phyloP scores from a whole-genome alignment of 2,888 invertebrate genomes.

The Pecten maximus region DNA sequence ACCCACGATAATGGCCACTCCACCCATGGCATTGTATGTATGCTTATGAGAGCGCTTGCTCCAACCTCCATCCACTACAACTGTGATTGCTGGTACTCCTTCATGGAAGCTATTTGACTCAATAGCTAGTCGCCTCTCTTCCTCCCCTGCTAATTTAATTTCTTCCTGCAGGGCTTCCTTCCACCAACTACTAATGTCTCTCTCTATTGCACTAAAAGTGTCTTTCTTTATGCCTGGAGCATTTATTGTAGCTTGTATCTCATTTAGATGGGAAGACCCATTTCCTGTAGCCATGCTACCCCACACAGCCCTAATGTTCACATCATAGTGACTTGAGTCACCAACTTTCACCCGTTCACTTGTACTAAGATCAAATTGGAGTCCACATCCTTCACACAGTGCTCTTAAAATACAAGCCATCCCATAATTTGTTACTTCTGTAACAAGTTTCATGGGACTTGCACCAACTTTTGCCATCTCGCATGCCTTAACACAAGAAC shows the following conservation, averaged over 20 bases:
- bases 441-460: too few species aligned
- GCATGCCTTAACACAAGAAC: too few species aligned
- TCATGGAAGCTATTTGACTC: conserved; percentile 52
- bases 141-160: conserved; percentile 38
- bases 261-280: conserved; percentile 47
- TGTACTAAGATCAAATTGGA: too few species aligned
- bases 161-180: not conserved
- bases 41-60: conserved; percentile 60
- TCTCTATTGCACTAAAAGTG: conserved; percentile 44
- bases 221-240: conserved; percentile 37
- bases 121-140: conserved; percentile 55
- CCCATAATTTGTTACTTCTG: too few species aligned
- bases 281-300: conserved; percentile 44
- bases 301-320: conserved; percentile 41
- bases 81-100: conserved; percentile 59
- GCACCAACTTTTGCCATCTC: too few species aligned
- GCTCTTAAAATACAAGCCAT: too few species aligned
- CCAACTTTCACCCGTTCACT: too few species aligned
- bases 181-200: conserved; percentile 45
- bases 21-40: conserved; percentile 60
- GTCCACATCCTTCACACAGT: too few species aligned
- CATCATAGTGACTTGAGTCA: too few species aligned
- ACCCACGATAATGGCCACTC: conserved; percentile 61
- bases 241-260: conserved; percentile 42
- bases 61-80: conserved; percentile 62